Conservation (phyloP, 2,113 vertebrate species). For the Boulengeromyrus knoepffleri region DNA sequence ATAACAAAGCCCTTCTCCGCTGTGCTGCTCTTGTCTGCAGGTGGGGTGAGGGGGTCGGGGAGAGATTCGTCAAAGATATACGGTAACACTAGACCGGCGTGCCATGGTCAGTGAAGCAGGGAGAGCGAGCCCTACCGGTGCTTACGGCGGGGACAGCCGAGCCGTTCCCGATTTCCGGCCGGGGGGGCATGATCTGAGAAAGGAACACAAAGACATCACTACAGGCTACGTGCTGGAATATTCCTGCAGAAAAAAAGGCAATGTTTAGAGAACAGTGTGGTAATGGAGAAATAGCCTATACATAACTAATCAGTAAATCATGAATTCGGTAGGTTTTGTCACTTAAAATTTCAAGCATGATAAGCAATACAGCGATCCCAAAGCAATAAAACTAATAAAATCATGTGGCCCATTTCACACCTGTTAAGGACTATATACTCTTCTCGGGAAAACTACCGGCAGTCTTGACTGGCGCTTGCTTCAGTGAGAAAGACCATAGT, state of each 20-base stretch:
- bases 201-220: not conserved
- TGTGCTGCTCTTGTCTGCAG: conserved; percentile 34
- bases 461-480: not conserved
- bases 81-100: not conserved
- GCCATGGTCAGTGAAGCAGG: not conserved
- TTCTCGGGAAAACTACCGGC: not conserved
- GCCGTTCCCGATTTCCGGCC: conserved; percentile 62
- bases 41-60: not conserved
- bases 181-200: conserved; percentile 76
- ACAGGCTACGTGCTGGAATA: not conserved
- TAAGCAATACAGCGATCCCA: not conserved
- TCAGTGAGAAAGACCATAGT: not conserved
- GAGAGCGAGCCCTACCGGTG: not conserved
- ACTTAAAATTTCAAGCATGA: not conserved
- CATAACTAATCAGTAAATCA: not conserved
- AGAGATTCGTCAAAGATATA: not conserved
- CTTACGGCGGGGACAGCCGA: conserved; percentile 49
- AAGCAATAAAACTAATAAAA: not conserved
- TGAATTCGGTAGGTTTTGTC: not conserved
- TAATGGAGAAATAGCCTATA: not conserved
- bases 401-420: not conserved
- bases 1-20: conserved; percentile 51
- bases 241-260: not conserved
- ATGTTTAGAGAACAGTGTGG: not conserved
- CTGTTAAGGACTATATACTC: not conserved